Evolutionary conservation across 1,140 invertebrate genomes (phyloP), one percentile per base, ranked within the genome.

Genomic region (Ectropis grisescens): DNA sequence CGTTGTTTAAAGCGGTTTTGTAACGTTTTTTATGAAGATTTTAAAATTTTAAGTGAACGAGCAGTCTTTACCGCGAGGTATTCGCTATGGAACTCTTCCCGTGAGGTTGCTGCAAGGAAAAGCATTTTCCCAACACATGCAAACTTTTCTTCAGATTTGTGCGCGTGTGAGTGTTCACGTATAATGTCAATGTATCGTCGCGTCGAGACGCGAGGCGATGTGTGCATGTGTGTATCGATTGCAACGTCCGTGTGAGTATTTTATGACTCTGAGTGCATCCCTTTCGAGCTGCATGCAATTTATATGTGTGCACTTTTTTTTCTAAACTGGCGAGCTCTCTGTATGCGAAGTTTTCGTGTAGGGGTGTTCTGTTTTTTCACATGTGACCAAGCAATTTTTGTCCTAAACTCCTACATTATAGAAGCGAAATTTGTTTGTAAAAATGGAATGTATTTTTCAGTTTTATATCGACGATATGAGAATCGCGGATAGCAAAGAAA

Each of bases 401-500:
- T 26, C 47, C 35, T 33, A 66, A 51, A 41, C 29, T 2, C 0
- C 2, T 0, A 11, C 0, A 9, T 0, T 0, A 16, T 59, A 65
- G 14, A 27, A 37, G 16, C 35, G 16, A 38, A 33, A 48, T 67
- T 74, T 4, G 37, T 13, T 23, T 64, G 59, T 1, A 7, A 9
- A 10, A 27, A 29, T 14, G 42, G 65, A 72, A 81, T 81, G 58
- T 81, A 81, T 81, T 79, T 80, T 81, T 79, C 71, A 81, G 76
- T 81, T 81, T 78, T 78, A 81, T 81, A 81, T 81, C 72, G 76
- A 26, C 76, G 76, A 81, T 81, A 81, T 81, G 72, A 78, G 76
- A 76, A 76, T 81, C 76, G 72, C 61, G 76, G 76, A 81, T 74
- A 65, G 69, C 65, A 76, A 79, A 78, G 75, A 80, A 81, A 76